These are phyloP conservation scores for Dasypolia templi DNA, from an alignment of 2,888 invertebrate species.

Conservation along the genomic window DNA sequence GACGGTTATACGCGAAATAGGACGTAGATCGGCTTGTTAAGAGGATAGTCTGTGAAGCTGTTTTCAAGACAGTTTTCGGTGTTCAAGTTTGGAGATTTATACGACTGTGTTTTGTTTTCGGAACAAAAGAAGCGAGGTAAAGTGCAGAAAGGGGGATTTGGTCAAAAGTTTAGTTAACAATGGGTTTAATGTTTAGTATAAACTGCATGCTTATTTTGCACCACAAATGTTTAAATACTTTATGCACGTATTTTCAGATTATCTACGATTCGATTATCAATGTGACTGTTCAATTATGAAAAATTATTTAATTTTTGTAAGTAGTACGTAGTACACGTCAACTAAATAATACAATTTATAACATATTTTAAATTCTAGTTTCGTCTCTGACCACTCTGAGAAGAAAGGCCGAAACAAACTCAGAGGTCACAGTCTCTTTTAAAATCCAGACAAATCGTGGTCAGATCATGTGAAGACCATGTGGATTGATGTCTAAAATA, in stretches of 20 bases:
- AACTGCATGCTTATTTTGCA: background rate
- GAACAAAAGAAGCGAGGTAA: constrained; percentile 16
- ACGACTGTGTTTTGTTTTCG: constrained; percentile 18
- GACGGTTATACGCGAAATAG: constrained; percentile 51
- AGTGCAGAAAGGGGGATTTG: background rate
- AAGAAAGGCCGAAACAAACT: no score
- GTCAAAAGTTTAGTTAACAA: background rate
- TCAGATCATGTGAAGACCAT: no score
- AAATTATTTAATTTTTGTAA: no score
- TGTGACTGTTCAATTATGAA: no score
- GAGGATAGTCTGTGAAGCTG: constrained; percentile 40
- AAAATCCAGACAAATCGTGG: no score
- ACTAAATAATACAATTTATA: no score
- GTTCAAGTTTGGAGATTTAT: constrained; percentile 30
- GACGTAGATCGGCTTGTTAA: constrained; percentile 50
- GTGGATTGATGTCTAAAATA: no score
- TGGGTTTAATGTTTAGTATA: background rate
- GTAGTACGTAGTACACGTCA: no score
- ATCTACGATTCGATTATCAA: background rate
- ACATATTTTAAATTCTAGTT: no score
- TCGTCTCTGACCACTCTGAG: no score
- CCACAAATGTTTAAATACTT: no score
- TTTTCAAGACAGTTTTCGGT: constrained; percentile 45
- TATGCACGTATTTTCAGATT: background rate
- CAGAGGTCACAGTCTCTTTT: no score